Evolutionary conservation across 2,797 vertebrate species (phyloP), one percentile per base, ranked within the genome.

Genomic region (Okamejei kenojei): DNA sequence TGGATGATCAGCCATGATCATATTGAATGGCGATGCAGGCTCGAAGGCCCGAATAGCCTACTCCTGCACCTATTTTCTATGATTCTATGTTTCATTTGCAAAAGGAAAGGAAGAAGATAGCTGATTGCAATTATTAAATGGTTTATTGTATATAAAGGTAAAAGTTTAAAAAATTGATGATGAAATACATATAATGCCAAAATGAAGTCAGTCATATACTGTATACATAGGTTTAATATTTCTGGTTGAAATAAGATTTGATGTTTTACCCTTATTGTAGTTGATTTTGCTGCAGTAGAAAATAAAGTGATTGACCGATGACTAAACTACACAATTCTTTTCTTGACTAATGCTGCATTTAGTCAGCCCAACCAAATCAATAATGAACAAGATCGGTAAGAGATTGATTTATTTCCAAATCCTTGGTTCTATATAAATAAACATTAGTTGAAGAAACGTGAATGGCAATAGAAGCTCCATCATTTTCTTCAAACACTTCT

Each of bases 101-200:
- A 54, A 54, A 54, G 5, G 45, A 54, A 54, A 54, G 45, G 45
- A 54, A 54, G 45, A 54, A 6, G 45, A 54, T 54, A 54, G 45
- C 54, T 84, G 54, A 84, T 84, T 84, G 10, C n/a, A 32, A 19
- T 17, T n/a, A 32, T 88, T 88, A 35, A 68, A 65, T 88, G 15
- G 6, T 68, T 68, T 35, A 65, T 88, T 21, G 19, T 71, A 71
- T 63, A n/a, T 63, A 8, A 63, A 29, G 23, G 45, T n/a, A 86
- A 32, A 88, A n/a, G 45, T 54, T 29, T 9, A 63, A 88, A 88
- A 88, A n/a, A 88, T 88, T 88, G 58, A 88, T 88, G 29, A 32
- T 32, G n/a, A 88, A 88, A 63, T 88, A 32, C 13, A 7, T 84
- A n/a, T 15, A 88, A 88, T 68, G 63, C 7, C 61, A 88, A n/a